Percentiles rank a stretch among this genome's conserved stretches.
These are phyloP conservation scores for Platycercus adscitus DNA, from an alignment of 2,113 vertebrate genomes.

Conservation along the genomic window DNA sequence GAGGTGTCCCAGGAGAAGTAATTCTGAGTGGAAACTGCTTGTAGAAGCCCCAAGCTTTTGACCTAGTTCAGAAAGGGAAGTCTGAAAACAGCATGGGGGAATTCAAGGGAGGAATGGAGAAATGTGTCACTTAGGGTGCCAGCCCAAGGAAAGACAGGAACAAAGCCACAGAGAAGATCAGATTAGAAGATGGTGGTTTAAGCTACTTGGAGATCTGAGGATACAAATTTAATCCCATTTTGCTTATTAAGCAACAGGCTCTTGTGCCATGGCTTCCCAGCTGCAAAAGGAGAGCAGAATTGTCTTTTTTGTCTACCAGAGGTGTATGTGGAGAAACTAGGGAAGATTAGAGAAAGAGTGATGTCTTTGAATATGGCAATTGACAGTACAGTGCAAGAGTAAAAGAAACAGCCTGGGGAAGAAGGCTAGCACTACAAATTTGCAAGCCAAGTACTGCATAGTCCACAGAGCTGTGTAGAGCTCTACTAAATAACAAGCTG, in stretches of 20 bases:
- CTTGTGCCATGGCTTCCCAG: not conserved
- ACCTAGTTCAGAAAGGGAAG: not conserved
- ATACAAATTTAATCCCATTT: not conserved
- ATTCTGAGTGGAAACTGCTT: not conserved
- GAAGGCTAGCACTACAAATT: not conserved
- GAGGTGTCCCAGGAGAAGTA: not conserved
- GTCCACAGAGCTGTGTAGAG: not conserved
- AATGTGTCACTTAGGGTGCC: not conserved
- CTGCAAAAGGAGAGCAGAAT: not conserved
- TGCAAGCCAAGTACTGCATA: not conserved
- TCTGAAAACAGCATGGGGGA: not conserved
- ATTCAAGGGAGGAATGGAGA: not conserved
- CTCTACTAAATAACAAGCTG: not conserved
- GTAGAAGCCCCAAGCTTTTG: not conserved
- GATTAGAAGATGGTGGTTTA: not conserved
- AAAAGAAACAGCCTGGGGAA: not conserved
- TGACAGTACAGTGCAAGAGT: not conserved
- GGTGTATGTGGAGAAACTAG: not conserved
- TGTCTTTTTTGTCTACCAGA: not conserved
- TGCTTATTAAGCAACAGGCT: not conserved
- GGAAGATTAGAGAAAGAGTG: not conserved
- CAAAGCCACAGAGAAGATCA: not conserved
- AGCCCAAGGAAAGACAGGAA: not conserved
- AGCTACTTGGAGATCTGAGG: not conserved
- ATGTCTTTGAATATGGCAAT: rapidly evolving